Conservation (phyloP, 2,113 vertebrate genomes). For the Passer domesticus region DNA sequence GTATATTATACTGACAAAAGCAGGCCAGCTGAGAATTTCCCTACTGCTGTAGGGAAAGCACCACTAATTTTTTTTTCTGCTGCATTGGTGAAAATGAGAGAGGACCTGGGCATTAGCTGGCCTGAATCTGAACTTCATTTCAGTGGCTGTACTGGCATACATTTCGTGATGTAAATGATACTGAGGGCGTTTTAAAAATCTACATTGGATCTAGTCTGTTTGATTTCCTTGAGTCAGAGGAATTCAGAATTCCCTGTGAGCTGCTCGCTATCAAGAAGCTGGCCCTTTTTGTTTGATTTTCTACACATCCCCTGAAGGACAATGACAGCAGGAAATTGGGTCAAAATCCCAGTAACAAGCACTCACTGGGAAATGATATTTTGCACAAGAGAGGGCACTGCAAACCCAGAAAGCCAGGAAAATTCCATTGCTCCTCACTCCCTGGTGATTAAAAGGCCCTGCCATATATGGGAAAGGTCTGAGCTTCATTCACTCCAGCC, state of each 20-base stretch:
- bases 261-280: neutral
- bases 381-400: conserved; percentile 49
- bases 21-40: conserved; percentile 14
- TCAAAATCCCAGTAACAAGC: neutral
- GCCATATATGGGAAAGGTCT: conserved; percentile 68
- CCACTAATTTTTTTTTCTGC: neutral
- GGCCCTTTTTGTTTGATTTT: neutral
- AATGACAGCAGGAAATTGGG: neutral
- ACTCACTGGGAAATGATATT: neutral
- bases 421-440: conserved; percentile 37
- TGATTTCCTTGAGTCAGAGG: neutral
- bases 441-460: conserved; percentile 46
- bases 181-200: neutral
- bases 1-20: conserved; percentile 21
- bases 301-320: neutral
- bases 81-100: neutral
- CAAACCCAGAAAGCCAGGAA: conserved; percentile 35
- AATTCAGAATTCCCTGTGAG: neutral
- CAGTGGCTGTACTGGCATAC: neutral
- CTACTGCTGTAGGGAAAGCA: neutral
- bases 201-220: neutral
- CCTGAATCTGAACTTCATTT: neutral
- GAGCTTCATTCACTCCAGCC: conserved; percentile 21
- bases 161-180: neutral
- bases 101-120: neutral